phyloP scores from a whole-genome alignment of 2,888 invertebrate species.

The Euproctis similis region DNA sequence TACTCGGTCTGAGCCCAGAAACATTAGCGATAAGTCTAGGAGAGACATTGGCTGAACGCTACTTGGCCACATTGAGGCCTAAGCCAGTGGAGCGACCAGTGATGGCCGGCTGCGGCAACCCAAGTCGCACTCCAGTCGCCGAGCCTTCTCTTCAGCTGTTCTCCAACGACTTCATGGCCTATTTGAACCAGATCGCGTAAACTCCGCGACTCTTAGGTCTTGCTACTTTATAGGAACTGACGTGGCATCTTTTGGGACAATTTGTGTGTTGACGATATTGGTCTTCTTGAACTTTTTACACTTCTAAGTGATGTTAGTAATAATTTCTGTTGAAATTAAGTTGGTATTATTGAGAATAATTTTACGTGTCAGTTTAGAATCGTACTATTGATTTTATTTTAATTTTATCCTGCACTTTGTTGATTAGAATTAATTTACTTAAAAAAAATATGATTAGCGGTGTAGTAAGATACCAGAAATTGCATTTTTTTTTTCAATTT shows the following conservation, averaged over 20 bases:
- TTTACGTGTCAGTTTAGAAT: conserved; percentile 70
- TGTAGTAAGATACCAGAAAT: conserved; percentile 62
- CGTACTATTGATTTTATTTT: conserved; percentile 73
- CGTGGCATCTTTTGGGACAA: conserved; percentile 38
- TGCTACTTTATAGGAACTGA: conserved; percentile 15
- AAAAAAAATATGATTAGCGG: conserved; percentile 55
- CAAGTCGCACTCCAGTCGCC: conserved; percentile 35
- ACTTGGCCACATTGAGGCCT: conserved; percentile 57
- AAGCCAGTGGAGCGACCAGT: conserved; percentile 43
- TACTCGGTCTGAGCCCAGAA: conserved; percentile 61
- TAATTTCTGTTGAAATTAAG: conserved; percentile 74
- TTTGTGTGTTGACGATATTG: conserved; percentile 30
- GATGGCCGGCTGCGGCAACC: conserved; percentile 39
- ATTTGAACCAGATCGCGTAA: conserved; percentile 78
- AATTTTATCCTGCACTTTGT: conserved; percentile 73
- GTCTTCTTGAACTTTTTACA: conserved; percentile 34
- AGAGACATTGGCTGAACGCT: conserved; percentile 65
- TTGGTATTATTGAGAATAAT: conserved; percentile 74
- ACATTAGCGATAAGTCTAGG: conserved; percentile 62
- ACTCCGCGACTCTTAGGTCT: conserved; percentile 11
- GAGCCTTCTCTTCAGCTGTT: conserved; percentile 74
- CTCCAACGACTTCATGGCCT: conserved; percentile 78
- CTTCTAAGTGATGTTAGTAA: conserved; percentile 46
- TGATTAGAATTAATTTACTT: conserved; percentile 69
- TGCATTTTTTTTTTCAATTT: conserved; percentile 64